Evolutionary conservation across 92 coral and sea anemone species (phyloP).

Genomic region (Porites rus): DNA sequence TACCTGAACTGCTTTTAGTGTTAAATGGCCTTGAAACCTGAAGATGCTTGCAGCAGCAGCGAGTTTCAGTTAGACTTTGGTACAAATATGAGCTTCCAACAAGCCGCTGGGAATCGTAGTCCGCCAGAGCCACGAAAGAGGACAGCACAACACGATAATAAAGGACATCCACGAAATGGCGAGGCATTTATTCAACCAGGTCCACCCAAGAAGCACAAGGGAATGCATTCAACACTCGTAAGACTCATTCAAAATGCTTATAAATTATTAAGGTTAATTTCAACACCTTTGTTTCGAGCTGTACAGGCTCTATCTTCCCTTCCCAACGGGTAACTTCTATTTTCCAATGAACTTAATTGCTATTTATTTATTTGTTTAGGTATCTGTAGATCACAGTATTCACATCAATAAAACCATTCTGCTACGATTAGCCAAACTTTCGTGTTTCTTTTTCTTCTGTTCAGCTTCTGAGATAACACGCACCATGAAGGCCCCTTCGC

Average conservation of each 20-base stretch:
- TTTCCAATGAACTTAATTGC: too few species aligned
- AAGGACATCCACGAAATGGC: constrained; percentile 7
- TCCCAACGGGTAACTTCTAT: neutral
- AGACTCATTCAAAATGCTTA: neutral
- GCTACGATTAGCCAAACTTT: too few species aligned
- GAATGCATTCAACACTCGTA: constrained; percentile 17
- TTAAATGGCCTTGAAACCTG: constrained; percentile 38
- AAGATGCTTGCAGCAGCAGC: neutral
- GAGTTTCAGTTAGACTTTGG: constrained; percentile 45
- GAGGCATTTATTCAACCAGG: constrained; percentile 46
- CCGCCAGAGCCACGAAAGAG: constrained; percentile 47
- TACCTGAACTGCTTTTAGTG: neutral
- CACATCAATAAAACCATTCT: too few species aligned
- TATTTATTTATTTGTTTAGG: too few species aligned
- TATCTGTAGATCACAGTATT: too few species aligned
- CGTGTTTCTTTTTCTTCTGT: too few species aligned
- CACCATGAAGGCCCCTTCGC: too few species aligned
- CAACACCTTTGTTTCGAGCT: neutral
- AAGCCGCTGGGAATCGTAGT: constrained; percentile 15
- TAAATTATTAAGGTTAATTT: neutral
- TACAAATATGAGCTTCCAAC: constrained; percentile 27
- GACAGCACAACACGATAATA: constrained; percentile 38
- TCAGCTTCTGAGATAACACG: too few species aligned
- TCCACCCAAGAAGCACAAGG: constrained; percentile 53
- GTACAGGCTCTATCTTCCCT: neutral